Evolutionary conservation across 2,797 vertebrate species (phyloP).

Genomic region (Pseudochirops cupreus): DNA sequence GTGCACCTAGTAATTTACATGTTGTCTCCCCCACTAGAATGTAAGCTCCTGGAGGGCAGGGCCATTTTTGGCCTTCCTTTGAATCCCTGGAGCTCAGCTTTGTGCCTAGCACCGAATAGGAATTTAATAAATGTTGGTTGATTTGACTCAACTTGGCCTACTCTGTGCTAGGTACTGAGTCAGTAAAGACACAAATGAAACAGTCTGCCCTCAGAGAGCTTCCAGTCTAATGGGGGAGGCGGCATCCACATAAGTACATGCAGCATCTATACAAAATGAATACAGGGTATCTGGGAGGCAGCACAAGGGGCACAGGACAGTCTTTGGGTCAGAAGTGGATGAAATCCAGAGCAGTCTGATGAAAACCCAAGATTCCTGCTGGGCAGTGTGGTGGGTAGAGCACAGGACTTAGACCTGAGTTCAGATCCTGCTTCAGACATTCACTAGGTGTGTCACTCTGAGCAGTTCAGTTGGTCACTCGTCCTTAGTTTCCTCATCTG

Average conservation of each 20-base stretch:
- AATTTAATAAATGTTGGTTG: neutral
- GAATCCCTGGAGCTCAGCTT: neutral
- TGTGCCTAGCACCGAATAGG: neutral
- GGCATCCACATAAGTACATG: neutral
- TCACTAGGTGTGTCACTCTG: neutral
- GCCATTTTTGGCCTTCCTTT: neutral
- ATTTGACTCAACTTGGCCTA: neutral
- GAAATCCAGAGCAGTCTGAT: too few relatives aligned
- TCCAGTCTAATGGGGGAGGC: too few relatives aligned
- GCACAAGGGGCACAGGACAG: too few relatives aligned
- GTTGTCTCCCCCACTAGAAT: neutral
- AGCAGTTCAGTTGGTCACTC: too few relatives aligned
- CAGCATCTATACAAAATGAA: too few relatives aligned
- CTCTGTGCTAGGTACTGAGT: neutral
- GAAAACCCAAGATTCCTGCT: too few relatives aligned
- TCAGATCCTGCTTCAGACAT: neutral
- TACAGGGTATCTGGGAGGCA: too few relatives aligned
- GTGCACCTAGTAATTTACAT: too few relatives aligned
- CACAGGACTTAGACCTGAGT: neutral
- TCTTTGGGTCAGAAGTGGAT: too few relatives aligned
- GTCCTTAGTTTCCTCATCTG: neutral
- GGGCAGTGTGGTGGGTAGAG: neutral
- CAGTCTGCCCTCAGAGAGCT: neutral
- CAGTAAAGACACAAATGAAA: neutral
- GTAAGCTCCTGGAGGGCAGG: too few relatives aligned